A percentile compares a stretch with the other conserved stretches of the same genome.
These are phyloP conservation scores for Pterocles burchelli DNA, from an alignment of 2,113 vertebrate species.

Conservation along the genomic window DNA sequence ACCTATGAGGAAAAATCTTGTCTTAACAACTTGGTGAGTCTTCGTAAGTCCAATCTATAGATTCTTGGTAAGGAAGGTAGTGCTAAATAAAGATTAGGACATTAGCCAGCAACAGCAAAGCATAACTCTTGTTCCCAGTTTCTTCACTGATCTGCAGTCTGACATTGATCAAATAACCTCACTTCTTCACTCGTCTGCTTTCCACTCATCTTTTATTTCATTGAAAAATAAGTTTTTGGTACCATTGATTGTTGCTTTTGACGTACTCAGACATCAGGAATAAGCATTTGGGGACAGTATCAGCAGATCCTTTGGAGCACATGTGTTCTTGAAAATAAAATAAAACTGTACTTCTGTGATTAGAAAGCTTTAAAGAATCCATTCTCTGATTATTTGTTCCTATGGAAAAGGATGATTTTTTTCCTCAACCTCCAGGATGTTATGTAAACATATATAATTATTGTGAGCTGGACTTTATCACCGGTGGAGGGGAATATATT, in stretches of 20 bases:
- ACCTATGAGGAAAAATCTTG: neutral
- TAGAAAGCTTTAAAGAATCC: neutral
- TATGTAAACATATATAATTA: neutral
- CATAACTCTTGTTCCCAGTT: neutral
- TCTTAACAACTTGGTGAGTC: neutral
- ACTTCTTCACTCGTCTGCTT: neutral
- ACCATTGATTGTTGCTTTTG: neutral
- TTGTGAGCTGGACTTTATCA: neutral
- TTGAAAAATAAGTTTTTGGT: neutral
- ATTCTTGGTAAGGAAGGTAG: neutral
- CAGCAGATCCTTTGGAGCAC: neutral
- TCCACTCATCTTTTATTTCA: neutral
- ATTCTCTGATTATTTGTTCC: neutral
- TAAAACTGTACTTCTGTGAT: neutral
- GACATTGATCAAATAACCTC: neutral
- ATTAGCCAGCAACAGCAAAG: neutral
- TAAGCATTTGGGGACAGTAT: neutral
- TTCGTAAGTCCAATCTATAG: neutral
- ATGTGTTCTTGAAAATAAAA: neutral
- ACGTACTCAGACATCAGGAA: neutral
- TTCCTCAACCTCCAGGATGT: neutral
- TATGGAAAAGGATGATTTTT: neutral
- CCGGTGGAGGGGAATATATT: fast-evolving
- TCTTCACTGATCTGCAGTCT: neutral
- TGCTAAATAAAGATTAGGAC: neutral